Evolutionary conservation across 53 echinoderm and acorn worm species (phyloP).

Genomic region (Holothuria leucospilota): DNA sequence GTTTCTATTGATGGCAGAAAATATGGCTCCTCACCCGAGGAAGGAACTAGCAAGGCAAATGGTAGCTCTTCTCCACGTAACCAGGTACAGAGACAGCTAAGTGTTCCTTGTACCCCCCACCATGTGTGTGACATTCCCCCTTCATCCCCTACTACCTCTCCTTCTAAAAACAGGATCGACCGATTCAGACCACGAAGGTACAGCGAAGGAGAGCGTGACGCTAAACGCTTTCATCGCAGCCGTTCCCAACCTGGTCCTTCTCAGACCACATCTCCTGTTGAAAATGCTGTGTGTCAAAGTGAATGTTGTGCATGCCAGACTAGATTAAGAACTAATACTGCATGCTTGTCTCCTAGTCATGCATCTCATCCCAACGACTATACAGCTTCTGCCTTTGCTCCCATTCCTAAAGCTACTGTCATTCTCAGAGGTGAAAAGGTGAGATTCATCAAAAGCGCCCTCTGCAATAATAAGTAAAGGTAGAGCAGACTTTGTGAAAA

Average conservation of each 20-base stretch:
- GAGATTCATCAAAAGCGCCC: conserved; percentile 5
- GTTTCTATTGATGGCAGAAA: neutral
- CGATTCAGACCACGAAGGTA: conserved; percentile 30
- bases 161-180: neutral
- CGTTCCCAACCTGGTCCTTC: neutral
- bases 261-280: neutral
- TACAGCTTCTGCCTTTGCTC: conserved; percentile 23
- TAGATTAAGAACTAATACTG: neutral
- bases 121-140: conserved; percentile 19
- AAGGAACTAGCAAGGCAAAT: conserved; percentile 3
- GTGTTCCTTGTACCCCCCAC: conserved; percentile 1
- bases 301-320: conserved; percentile 18
- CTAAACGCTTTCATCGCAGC: conserved; percentile 25
- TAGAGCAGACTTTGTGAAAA: too few relatives aligned
- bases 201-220: conserved; percentile 38
- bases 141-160: conserved; percentile 7
- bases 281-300: neutral
- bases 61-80: neutral
- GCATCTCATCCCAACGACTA: neutral
- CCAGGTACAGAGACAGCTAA: conserved; percentile 11
- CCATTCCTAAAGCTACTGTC: conserved; percentile 28
- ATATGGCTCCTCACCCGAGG: neutral
- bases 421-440: conserved; percentile 25
- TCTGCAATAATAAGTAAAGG: too few relatives aligned
- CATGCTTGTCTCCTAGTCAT: conserved; percentile 5